These are phyloP conservation scores for Trichonephila clavipes DNA, from an alignment of 1,140 invertebrate genomes.

Conservation along the genomic window DNA sequence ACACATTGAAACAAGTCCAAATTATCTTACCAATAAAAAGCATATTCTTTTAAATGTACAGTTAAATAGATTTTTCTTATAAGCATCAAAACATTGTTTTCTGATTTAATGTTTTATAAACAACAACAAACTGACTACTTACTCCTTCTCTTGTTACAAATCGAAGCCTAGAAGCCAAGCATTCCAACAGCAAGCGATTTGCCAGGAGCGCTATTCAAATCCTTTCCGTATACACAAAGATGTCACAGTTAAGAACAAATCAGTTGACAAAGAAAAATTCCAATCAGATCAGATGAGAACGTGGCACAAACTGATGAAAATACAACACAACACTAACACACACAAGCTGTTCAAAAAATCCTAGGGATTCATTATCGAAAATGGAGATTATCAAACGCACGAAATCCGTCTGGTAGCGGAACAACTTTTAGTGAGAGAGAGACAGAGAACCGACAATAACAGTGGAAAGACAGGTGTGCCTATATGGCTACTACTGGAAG, in stretches of 20 bases:
- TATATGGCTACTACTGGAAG: slow-evolving; percentile 55
- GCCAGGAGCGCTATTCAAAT: not conserved
- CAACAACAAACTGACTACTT: not conserved
- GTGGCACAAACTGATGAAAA: not conserved
- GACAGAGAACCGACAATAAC: not conserved
- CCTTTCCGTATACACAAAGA: not conserved
- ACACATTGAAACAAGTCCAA: too few species aligned
- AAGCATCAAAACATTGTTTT: too few species aligned
- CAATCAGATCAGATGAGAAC: not conserved
- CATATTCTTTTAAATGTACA: too few species aligned
- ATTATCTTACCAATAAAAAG: too few species aligned
- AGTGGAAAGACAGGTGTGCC: slow-evolving; percentile 53
- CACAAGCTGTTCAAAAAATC: slow-evolving; percentile 5
- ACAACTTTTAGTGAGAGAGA: too few species aligned
- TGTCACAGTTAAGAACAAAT: too few species aligned
- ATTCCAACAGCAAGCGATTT: not conserved
- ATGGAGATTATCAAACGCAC: slow-evolving; percentile 7
- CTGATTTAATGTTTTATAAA: too few species aligned
- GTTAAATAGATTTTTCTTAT: too few species aligned
- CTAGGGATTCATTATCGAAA: not conserved
- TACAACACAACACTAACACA: slow-evolving; percentile 34
- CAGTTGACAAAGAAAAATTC: not conserved
- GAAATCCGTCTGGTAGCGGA: slow-evolving; percentile 8
- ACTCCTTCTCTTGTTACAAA: not conserved
- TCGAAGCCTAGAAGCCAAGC: not conserved